Percentiles rank a stretch among this genome's conserved stretches.
These are phyloP conservation scores for Meandrina meandrites DNA, from an alignment of 92 coral and sea anemone genomes.

Conservation along the genomic window DNA sequence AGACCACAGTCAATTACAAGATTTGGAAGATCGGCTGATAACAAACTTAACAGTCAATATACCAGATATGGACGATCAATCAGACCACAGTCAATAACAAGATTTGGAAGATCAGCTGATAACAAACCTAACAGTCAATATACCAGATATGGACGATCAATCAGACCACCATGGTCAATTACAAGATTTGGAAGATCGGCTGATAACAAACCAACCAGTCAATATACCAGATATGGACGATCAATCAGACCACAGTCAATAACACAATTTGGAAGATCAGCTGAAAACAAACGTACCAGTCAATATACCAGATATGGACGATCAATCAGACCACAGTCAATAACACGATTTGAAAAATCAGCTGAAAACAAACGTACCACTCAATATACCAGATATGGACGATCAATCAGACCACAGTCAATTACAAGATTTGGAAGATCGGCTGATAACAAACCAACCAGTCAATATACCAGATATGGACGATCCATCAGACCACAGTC, in stretches of 20 bases:
- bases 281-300: not conserved
- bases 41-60: no score
- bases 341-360: no score
- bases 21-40: no score
- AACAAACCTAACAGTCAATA: not conserved
- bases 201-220: not conserved
- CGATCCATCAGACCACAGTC: not conserved
- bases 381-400: no score
- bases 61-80: not conserved
- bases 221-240: not conserved
- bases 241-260: not conserved
- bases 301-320: conserved; percentile 1
- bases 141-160: not conserved
- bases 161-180: not conserved
- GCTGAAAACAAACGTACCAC: no score
- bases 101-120: not conserved
- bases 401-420: no score
- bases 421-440: no score
- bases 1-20: not conserved
- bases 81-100: conserved; percentile 1
- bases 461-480: not conserved
- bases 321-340: no score
- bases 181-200: conserved; percentile 12
- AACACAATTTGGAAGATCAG: conserved; percentile 9
- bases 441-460: not conserved